Base-by-base conservation (phyloP, 2,113 vertebrate genomes). In the Misgurnus anguillicaudatus region DNA sequence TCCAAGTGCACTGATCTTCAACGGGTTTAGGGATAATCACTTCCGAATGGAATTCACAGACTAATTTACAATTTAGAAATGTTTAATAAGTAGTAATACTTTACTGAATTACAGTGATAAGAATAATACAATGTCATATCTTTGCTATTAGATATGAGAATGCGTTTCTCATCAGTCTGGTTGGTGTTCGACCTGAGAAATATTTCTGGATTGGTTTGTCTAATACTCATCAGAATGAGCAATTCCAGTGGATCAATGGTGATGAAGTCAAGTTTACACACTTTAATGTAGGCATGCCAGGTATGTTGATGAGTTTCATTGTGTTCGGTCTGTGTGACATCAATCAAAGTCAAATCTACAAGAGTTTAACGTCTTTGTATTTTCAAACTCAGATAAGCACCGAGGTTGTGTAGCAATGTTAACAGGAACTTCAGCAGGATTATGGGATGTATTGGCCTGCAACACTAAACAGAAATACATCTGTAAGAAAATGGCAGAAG, bases 141-240 rank as follows among this genome's bases (percentile, higher is more conserved):
- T 79, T n/a, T 78, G 67, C 48, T 16, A 17, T 67, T 77, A 99
- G 98, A 79, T 99, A 96, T 71, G 96, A 98, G 55, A 97, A 96
- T 89, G 96, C 97, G 38, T 96, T 95, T 88, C 88, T 99, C 75
- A 94, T 97, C 78, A 98, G 97, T 86, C 80, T 95, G 70, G 85
- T 97, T 88, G 98, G 98, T 63, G 86, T 98, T 78, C 94, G 93
- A 83, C 91, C 95, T 80, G 98, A 99, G 87, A 95, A 86, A 75
- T 95, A 96, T 84, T 98, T 98, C 83, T 99, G 98, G 98, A 95
- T 88, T 41, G 97, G 98, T 19, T 88, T 98, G 78, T 96, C 95
- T 9, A 95, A 98, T 79, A 77, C 86, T 24, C 89, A 88, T 19
- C 90, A 93, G 68, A 91, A 75, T 73, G 90, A 89, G 42, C 92